A percentile compares a stretch with the other conserved stretches of the same genome.
phyloP scores from a whole-genome alignment of 2,797 vertebrate species.

The Pseudocheirus occidentalis region DNA sequence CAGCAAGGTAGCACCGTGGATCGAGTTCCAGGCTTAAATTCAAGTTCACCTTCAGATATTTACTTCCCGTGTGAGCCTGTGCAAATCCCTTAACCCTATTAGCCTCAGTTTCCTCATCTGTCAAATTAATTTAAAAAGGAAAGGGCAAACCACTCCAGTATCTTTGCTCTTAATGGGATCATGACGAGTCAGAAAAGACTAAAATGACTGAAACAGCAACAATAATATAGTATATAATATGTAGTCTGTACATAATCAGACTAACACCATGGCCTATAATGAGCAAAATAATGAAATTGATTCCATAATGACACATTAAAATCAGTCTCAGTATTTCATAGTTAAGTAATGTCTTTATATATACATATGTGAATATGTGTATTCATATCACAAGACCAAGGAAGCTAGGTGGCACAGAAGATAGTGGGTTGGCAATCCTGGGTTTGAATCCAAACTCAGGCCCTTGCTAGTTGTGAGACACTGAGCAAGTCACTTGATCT shows the following conservation, averaged over 20 bases:
- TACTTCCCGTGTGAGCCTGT: neutral
- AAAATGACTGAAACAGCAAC: neutral
- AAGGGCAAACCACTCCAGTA: neutral
- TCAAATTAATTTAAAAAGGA: neutral
- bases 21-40: neutral
- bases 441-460: neutral
- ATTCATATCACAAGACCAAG: neutral
- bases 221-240: neutral
- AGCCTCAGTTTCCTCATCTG: neutral
- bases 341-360: neutral
- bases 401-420: neutral
- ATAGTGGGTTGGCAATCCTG: neutral
- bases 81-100: neutral
- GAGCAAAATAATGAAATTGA: neutral
- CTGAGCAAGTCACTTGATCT: neutral
- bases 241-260: neutral
- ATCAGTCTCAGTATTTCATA: neutral
- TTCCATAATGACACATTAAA: neutral
- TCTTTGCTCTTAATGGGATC: neutral
- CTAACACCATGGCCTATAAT: neutral
- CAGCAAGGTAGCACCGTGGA: neutral
- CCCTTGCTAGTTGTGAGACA: neutral
- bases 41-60: neutral
- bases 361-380: neutral
- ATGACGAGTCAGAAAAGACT: neutral